Conservation (phyloP, 2,797 vertebrate species). For the Leucoraja ocellata region DNA sequence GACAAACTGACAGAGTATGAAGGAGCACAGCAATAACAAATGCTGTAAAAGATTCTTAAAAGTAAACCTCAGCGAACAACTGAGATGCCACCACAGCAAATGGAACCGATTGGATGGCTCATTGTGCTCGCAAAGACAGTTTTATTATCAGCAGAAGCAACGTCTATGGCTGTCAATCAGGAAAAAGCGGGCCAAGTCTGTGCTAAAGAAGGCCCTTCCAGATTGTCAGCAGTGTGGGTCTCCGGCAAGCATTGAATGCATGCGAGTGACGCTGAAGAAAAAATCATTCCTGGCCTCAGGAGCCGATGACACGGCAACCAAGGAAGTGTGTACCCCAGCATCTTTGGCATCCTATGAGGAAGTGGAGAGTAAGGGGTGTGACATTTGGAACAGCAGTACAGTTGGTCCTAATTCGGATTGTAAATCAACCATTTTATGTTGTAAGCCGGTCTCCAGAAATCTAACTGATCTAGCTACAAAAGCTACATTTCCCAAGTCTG, state of each 20-base stretch:
- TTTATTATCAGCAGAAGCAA: conserved; percentile 49
- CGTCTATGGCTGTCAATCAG: conserved; percentile 45
- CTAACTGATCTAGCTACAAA: not conserved
- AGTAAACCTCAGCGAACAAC: conserved; percentile 52
- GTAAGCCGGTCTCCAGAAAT: not conserved
- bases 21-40: conserved; percentile 66
- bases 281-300: not conserved
- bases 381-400: not conserved
- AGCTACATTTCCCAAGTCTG: not conserved
- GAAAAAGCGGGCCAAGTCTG: conserved; percentile 24
- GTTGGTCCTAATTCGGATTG: not conserved
- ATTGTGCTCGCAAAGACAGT: conserved; percentile 53
- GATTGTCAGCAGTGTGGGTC: conserved; percentile 3
- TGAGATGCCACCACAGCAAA: conserved; percentile 53
- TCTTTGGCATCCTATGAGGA: not conserved
- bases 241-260: not conserved
- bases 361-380: conserved; percentile 4
- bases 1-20: conserved; percentile 57
- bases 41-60: conserved; percentile 53
- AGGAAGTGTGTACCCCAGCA: not conserved
- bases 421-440: conserved; percentile 26
- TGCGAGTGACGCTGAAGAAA: not conserved
- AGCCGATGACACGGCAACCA: not conserved
- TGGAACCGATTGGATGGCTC: conserved; percentile 51
- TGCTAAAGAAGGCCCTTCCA: not conserved